Conservation (phyloP, 1,140 invertebrate species). For the Drosophila nikananu region DNA sequence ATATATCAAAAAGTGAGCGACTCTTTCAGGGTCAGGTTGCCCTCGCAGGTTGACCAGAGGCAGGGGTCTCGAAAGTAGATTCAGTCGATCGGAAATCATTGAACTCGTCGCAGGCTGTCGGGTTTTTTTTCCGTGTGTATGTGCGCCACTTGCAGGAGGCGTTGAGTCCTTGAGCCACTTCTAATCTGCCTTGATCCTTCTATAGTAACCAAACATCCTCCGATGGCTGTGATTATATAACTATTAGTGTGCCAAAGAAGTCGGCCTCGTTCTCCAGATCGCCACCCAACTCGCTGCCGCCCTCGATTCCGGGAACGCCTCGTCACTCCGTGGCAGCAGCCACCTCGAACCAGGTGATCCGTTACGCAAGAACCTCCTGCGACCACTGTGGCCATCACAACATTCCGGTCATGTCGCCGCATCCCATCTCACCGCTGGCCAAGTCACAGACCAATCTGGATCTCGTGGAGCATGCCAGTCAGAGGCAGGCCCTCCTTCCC, state of each 20-base stretch:
- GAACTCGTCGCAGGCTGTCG: constrained; percentile 24
- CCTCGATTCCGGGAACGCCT: constrained; percentile 23
- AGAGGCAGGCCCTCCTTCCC: constrained; percentile 70
- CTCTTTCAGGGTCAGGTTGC: constrained; percentile 28
- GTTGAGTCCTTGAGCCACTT: background rate
- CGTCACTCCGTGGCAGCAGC: constrained; percentile 14
- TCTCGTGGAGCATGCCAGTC: constrained; percentile 62
- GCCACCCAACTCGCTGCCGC: constrained; percentile 28
- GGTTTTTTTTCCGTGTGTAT: background rate
- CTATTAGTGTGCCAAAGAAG: constrained; percentile 68
- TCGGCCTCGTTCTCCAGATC: constrained; percentile 72
- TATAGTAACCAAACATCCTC: constrained; percentile 54
- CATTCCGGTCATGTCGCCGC: constrained; percentile 77
- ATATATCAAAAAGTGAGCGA: constrained; percentile 11
- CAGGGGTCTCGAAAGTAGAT: constrained; percentile 1
- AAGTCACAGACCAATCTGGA: constrained; percentile 81
- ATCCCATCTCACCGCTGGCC: constrained; percentile 78
- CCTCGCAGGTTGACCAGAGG: constrained; percentile 33
- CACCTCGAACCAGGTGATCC: constrained; percentile 62
- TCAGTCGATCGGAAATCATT: constrained; percentile 55
- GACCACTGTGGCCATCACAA: constrained; percentile 80
- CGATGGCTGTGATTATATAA: constrained; percentile 69
- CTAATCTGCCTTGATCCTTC: constrained; percentile 3
- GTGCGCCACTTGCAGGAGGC: constrained; percentile 14
- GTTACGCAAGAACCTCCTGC: constrained; percentile 73